Percentiles rank a stretch among this genome's conserved stretches.
phyloP scores from a whole-genome alignment of 2,113 vertebrate genomes.

The Pogona vitticeps region DNA sequence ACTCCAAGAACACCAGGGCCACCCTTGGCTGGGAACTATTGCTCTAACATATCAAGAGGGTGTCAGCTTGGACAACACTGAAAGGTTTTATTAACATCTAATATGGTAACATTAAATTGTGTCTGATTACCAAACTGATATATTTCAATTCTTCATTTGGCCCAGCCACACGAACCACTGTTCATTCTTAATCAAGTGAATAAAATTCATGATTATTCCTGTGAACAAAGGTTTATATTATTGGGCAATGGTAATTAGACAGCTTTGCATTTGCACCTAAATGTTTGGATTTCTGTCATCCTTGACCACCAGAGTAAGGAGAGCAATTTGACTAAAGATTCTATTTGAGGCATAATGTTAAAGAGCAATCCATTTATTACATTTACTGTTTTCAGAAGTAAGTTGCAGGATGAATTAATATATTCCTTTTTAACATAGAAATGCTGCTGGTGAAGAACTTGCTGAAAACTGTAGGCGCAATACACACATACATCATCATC shows the following conservation, averaged over 20 bases:
- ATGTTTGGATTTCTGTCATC: not conserved
- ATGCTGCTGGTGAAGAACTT: conserved; percentile 54
- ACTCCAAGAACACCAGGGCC: too few species aligned
- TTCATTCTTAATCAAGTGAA: conserved; percentile 47
- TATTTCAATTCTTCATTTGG: not conserved
- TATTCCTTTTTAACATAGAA: conserved; percentile 48
- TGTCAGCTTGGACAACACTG: not conserved
- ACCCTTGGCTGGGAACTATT: too few species aligned
- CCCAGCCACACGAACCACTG: not conserved
- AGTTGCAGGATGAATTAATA: conserved; percentile 50
- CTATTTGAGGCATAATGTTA: conserved; percentile 19
- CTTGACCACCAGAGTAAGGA: conserved; percentile 34
- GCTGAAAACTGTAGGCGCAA: not conserved
- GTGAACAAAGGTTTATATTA: not conserved
- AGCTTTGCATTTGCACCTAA: conserved; percentile 21
- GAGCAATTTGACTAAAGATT: conserved; percentile 30
- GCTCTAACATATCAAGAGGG: not conserved
- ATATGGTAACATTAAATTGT: not conserved
- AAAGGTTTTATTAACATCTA: too few species aligned
- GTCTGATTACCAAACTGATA: not conserved
- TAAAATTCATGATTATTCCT: conserved; percentile 46
- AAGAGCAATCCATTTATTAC: not conserved
- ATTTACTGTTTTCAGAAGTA: conserved; percentile 27
- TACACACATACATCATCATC: too few species aligned
- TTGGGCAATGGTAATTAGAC: conserved; percentile 23